A percentile compares a stretch with the other conserved stretches of the same genome.
Conservation (phyloP, 2,888 invertebrate species). For the Caenorhabditis virilis region DNA sequence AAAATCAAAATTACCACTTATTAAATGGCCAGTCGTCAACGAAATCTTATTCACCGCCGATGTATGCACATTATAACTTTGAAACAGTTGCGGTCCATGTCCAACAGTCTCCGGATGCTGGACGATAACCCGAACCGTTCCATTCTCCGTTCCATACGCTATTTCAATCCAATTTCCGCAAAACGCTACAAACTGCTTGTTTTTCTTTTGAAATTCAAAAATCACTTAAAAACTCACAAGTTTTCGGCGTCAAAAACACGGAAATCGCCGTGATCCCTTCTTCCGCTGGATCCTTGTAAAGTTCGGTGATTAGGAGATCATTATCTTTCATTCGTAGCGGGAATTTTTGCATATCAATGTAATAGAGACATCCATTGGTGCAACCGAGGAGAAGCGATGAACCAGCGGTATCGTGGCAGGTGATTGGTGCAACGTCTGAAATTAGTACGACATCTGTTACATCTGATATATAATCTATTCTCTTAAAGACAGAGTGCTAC, state of each 20-base stretch:
- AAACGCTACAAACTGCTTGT: conserved; percentile 76
- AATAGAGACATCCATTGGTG: conserved; percentile 78
- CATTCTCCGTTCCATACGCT: conserved; percentile 90
- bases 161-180: conserved; percentile 99
- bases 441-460: conserved; percentile 4
- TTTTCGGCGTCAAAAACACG: conserved; percentile 97
- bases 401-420: conserved; percentile 94
- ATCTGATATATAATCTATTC: not conserved
- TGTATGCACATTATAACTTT: conserved; percentile 71
- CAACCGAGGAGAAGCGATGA: conserved; percentile 87
- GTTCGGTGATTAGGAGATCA: conserved; percentile 91
- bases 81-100: conserved; percentile 95
- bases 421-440: conserved; percentile 86
- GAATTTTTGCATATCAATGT: conserved; percentile 96
- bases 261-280: conserved; percentile 97
- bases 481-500: no score
- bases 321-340: conserved; percentile 90
- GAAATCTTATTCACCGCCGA: conserved; percentile 70
- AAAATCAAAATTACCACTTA: conserved; percentile 76
- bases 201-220: not conserved
- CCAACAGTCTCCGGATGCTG: conserved; percentile 99
- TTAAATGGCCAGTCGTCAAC: conserved; percentile 89
- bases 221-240: conserved; percentile 77
- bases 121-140: conserved; percentile 93
- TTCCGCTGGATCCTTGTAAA: conserved; percentile 87